Base-by-base conservation (phyloP, 2,797 vertebrate genomes). In the Sardinella longiceps region DNA sequence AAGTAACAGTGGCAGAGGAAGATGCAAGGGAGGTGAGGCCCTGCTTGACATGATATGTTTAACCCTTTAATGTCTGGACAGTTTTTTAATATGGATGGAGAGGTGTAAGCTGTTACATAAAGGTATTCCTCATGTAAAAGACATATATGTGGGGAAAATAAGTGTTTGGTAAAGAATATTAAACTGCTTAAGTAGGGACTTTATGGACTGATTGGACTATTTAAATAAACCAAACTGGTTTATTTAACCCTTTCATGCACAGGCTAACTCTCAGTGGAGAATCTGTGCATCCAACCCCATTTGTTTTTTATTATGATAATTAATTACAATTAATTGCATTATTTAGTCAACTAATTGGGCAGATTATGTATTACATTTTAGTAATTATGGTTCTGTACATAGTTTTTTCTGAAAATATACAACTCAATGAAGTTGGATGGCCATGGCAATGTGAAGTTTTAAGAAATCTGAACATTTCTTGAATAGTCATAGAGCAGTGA, bases 41-140 rank as follows among this genome's bases (percentile, higher is more conserved):
- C 70, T 2, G 18, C 39, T 84, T 56, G 63, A 66, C 1, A 83
- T 80, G 81, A 77, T 9, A 28, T 18, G 28, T 86, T 92, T 94
- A 94, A 95, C 92, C 90, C 91, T 94, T 94, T 89, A 89, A 4
- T 50, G 88, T 43, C 90, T 18, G 66, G 83, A 80, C 46, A 30
- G 83, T 83, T 88, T 88, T 88, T 70, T n/a, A 30, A 70, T 33
- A 30, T 70, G 60, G 28, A 30, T 33, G 11, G 33, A 33, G 30
- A 15, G 14, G 63, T 25, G 28, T 15, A 33, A 70, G 28, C 11
- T 10, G 10, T 33, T 70, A 33, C 30, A 70, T 70, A 30, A 30
- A 30, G 30, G 4, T 70, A 30, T 70, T 70, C 15, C 28, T 33
- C 2, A 33, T 14, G 28, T 9, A 70, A 28, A 25, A 28, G 28